Base-by-base conservation (phyloP, 2,888 invertebrate genomes). In the Auanema sp. region DNA sequence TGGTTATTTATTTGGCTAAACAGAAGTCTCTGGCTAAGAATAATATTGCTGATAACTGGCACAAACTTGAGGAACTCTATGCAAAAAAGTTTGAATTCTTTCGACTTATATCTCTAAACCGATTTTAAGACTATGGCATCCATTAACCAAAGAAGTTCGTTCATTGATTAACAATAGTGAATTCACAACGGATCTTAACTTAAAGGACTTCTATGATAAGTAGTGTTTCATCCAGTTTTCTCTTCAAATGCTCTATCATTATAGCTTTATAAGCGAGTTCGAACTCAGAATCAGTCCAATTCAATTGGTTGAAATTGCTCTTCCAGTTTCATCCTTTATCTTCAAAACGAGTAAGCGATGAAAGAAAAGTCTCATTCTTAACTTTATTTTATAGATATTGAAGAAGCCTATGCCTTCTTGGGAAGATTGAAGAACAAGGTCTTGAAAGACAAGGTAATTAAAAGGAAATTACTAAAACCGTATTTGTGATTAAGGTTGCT, bases 211-310 rank as follows among this genome's bases (percentile, higher is more conserved):
- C 21, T 97, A 98, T 86, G 90, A 89, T 11, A 69, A 60, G 69
- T 69, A 12, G 24, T 51, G 21, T 49, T 18, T 59, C 49, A 16
- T 24, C 2, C 47, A n/a, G 55, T 24, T n/a, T 10, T 52, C 24
- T 52, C 6, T 18, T 24, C 0, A 12, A 8, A 47, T 44, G 43
- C 5, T 12, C 16, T 3, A 50, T 21, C 21, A 47, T 55, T 50
- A 16, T 81, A 92, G 92, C 84, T 96, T 97, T 83, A 88, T 98
- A 62, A 89, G 90, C 56, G 91, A 92, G 49, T 94, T 97, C 86
- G 96, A 97, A 86, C 93, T 90, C 86, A 92, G 94, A 92, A 93
- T 96, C 71, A 97, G 95, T 85, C 92, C 93, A 0, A 87, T 96
- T 54, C 92, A 94, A 0, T 85, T 96, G 71, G 91, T 93, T 42